These are phyloP conservation scores for Bufo bufo DNA, from an alignment of 2,113 vertebrate species.

Conservation along the genomic window DNA sequence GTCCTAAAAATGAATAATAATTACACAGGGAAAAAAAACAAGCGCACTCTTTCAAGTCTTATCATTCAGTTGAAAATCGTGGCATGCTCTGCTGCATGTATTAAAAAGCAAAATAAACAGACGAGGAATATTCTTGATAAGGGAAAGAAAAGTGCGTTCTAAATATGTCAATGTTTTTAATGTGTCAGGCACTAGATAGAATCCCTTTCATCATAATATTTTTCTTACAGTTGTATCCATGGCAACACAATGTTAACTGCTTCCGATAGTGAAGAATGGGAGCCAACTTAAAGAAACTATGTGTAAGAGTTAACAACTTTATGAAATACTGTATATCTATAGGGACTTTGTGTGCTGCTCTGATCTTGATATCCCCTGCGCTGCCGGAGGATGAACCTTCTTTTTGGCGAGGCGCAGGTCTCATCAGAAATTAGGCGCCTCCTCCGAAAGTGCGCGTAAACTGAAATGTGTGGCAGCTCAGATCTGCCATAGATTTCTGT, in stretches of 20 bases:
- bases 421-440: too few species aligned
- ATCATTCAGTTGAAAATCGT: slow-evolving; percentile 1
- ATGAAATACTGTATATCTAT: background rate
- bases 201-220: slow-evolving; percentile 35
- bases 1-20: slow-evolving; percentile 1
- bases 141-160: slow-evolving; percentile 9
- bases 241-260: slow-evolving; percentile 16
- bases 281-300: background rate
- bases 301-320: background rate
- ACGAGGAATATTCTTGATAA: slow-evolving; percentile 10
- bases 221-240: slow-evolving; percentile 42
- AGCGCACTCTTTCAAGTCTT: background rate
- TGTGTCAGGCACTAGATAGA: slow-evolving; percentile 39
- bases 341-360: background rate
- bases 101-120: slow-evolving; percentile 36
- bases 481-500: too few species aligned
- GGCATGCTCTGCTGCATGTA: background rate
- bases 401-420: too few species aligned
- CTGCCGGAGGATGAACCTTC: too few species aligned
- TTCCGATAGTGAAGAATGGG: background rate
- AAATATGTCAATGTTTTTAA: slow-evolving; percentile 38
- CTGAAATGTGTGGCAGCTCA: too few species aligned
- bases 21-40: background rate
- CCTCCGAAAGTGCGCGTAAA: too few species aligned
- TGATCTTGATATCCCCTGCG: too few species aligned